Evolutionary conservation across 2,113 vertebrate genomes (phyloP), one percentile per base, ranked within the genome.

Genomic region (Zingel zingel): DNA sequence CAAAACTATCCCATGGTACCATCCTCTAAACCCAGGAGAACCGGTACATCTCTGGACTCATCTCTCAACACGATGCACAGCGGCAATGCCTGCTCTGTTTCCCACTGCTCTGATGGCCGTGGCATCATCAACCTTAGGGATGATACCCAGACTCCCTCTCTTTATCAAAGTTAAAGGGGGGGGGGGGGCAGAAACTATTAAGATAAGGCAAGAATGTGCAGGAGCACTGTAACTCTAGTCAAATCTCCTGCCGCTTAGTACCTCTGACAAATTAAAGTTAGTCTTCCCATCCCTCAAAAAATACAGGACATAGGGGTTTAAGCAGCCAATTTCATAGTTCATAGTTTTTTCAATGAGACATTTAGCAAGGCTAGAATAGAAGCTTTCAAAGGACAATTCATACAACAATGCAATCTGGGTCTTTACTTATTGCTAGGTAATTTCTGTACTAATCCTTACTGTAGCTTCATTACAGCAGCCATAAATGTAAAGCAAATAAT

Each of bases 131-230:
- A 75, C 68, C 77, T 70, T 56, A 19, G 70, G 62, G 87, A 93
- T 78, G 77, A 83, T 78, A 86, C 90, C 90, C 90, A 87, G 92
- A 83, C 82, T 58, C 77, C 75, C 66, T 74, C 13, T 39, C 84
- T 84, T 84, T 91, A 92, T 93, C 93, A 91, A 6, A 71, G 48
- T 27, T 72, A 78, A 71, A 62, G 65, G 71, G 62, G 53, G 10
- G 4, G 7, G 36, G 36, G 9, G 36, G 36, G 8, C 74, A 88
- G 65, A 89, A 77, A 27, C 77, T 80, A 63, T 90, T 85, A 80
- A 92, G 95, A 95, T 95, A 94, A 94, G 85, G 59, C 56, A 93
- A 90, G 94, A 95, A 95, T 95, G 93, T 92, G 88, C 84, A 85
- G 81, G 50, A 94, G 90, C 82, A 69, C 64, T 54, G 87, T 65